These are phyloP conservation scores for Cheilosia grossa DNA, from an alignment of 2,888 invertebrate genomes.

Conservation along the genomic window DNA sequence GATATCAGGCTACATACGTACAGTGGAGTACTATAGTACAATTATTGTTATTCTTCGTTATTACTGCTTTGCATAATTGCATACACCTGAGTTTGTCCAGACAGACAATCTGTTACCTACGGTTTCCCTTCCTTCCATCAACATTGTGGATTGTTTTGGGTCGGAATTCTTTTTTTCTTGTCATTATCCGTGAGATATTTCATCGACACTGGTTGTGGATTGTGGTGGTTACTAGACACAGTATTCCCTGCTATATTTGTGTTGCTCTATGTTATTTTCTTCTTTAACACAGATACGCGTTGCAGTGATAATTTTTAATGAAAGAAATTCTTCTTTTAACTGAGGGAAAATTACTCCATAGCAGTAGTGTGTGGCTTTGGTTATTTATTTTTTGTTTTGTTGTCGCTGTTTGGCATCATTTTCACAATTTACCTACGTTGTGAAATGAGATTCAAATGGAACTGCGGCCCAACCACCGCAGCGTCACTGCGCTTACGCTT, in stretches of 20 bases:
- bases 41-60: slow-evolving; percentile 39
- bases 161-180: slow-evolving; percentile 5
- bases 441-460: slow-evolving; percentile 38
- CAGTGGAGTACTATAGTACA: not conserved
- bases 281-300: slow-evolving; percentile 31
- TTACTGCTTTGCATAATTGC: slow-evolving; percentile 49
- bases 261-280: slow-evolving; percentile 15
- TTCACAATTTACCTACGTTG: slow-evolving; percentile 46
- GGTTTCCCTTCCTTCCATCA: slow-evolving; percentile 18
- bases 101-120: slow-evolving; percentile 62
- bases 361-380: slow-evolving; percentile 21
- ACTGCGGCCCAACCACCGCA: not conserved
- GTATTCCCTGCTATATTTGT: slow-evolving; percentile 3
- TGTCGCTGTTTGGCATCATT: slow-evolving; percentile 35
- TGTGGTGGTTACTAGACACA: slow-evolving; percentile 1
- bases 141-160: slow-evolving; percentile 22
- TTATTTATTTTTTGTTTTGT: not conserved
- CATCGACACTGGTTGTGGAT: not conserved
- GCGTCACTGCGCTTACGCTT: not conserved
- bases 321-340: slow-evolving; percentile 39
- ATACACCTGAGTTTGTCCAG: slow-evolving; percentile 45
- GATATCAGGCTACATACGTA: slow-evolving; percentile 2
- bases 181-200: slow-evolving; percentile 39
- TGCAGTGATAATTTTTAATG: slow-evolving; percentile 22
- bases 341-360: slow-evolving; percentile 21